Conservation (phyloP, 2,888 invertebrate species). For the Drosophila yooni region DNA sequence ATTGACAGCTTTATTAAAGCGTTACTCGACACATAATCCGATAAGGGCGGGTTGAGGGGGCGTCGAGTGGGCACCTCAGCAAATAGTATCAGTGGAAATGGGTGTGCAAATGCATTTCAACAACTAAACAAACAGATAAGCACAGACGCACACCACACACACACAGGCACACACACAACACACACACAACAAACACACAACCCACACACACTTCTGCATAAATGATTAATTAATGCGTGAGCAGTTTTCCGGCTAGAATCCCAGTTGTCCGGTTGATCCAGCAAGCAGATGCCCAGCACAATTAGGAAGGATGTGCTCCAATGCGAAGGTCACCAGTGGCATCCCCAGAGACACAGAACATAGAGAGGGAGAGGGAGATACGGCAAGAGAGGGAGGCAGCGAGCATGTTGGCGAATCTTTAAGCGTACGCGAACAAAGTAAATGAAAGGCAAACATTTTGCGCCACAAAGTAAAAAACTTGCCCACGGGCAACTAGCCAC, state of each 20-base stretch:
- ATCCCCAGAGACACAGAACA: conserved; percentile 13
- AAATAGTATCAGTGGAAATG: conserved; percentile 73
- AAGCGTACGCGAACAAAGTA: conserved; percentile 63
- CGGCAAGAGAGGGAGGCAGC: background rate
- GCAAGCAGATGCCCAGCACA: conserved; percentile 37
- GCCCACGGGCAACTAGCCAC: conserved; percentile 20
- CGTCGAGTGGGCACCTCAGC: conserved; percentile 29
- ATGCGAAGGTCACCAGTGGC: conserved; percentile 48
- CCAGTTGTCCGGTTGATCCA: conserved; percentile 29
- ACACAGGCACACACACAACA: background rate
- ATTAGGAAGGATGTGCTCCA: conserved; percentile 32
- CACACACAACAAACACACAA: conserved; percentile 1
- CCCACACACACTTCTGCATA: conserved; percentile 32
- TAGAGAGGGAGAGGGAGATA: background rate
- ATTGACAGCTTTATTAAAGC: conserved; percentile 11
- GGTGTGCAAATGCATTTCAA: conserved; percentile 68
- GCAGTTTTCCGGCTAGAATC: conserved; percentile 51
- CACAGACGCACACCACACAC: background rate
- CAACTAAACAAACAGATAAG: conserved; percentile 20
- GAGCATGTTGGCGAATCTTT: conserved; percentile 45
- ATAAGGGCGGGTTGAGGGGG: background rate
- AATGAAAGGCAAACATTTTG: conserved; percentile 76
- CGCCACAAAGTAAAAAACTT: conserved; percentile 63
- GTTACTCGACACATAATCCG: background rate
- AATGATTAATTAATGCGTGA: conserved; percentile 78